Evolutionary conservation across 2,113 vertebrate genomes (phyloP), one percentile per base, ranked within the genome.

Genomic region (Pantherophis guttatus): DNA sequence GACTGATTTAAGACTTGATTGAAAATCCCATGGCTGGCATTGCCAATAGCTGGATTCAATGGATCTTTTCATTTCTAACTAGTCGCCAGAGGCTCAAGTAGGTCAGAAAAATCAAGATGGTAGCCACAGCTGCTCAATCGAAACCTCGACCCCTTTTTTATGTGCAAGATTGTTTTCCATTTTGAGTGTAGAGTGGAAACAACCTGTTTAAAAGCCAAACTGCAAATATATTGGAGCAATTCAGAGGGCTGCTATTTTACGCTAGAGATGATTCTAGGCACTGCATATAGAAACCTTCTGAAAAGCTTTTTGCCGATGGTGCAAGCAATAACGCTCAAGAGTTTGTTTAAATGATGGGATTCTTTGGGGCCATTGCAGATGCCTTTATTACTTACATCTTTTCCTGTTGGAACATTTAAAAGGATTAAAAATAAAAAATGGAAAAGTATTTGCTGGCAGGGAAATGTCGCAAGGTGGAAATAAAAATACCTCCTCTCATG

Each of bases 401-500:
- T 59, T 88, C 91, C 26, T 70, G 0, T 59, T 91, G 17, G 92
- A 8, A 48, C 81, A 53, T 8, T 5, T 87, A 87, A 81, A 90
- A 92, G 94, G 94, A 87, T 0, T 2, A 65, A 87, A 91, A 88
- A 93, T 92, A 92, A 10, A 8, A 26, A 90, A 52, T 93, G 91
- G 33, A 23, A 44, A 44, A 89, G 12, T 59, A 85, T 62, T 62
- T 93, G 59, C 58, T 92, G 58, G 57, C 21, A 86, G 53, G 8
- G 75, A 89, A 93, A 93, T 93, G 53, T 21, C 29, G 55, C 54
- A 53, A 50, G 10, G 44, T 86, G 81, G 19, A 92, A 75, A 59
- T 13, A 17, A 54, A 59, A 57, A 88, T 89, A 24, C 13, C 26
- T 26, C 48, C 24, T 92, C 17, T 5, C 54, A 88, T 39, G 93